A percentile compares a stretch with the other conserved stretches of the same genome.
Conservation (phyloP, 2,797 vertebrate genomes). For the Rhinoraja longicauda region DNA sequence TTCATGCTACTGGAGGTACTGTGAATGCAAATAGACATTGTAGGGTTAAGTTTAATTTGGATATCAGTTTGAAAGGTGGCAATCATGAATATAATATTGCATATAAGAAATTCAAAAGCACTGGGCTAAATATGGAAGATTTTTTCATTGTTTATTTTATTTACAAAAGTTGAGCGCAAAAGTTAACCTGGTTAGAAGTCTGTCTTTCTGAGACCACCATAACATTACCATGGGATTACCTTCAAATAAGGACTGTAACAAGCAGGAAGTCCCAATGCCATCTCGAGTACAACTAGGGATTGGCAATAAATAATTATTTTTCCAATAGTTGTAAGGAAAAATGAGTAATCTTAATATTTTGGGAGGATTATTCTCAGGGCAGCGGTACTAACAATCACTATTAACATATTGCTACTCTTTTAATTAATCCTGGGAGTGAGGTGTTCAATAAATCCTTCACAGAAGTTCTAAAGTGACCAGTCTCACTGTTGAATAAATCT, state of each 20-base stretch:
- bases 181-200: background rate
- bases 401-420: background rate
- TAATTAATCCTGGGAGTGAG: background rate
- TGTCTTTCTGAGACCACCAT: background rate
- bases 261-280: background rate
- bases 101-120: background rate
- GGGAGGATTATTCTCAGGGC: no score
- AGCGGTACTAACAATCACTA: background rate
- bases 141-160: background rate
- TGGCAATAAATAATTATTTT: background rate
- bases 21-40: conserved; percentile 9
- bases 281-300: background rate
- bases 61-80: conserved; percentile 1
- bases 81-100: background rate
- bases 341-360: no score
- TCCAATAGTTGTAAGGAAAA: no score
- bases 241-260: background rate
- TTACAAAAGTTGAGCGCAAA: background rate
- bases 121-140: no score
- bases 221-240: background rate
- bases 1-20: background rate
- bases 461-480: background rate
- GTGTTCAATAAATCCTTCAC: background rate
- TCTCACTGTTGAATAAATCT: background rate
- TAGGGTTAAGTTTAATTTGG: background rate